Evolutionary conservation across 1,140 invertebrate species (phyloP).

Genomic region (Linepithema humile): DNA sequence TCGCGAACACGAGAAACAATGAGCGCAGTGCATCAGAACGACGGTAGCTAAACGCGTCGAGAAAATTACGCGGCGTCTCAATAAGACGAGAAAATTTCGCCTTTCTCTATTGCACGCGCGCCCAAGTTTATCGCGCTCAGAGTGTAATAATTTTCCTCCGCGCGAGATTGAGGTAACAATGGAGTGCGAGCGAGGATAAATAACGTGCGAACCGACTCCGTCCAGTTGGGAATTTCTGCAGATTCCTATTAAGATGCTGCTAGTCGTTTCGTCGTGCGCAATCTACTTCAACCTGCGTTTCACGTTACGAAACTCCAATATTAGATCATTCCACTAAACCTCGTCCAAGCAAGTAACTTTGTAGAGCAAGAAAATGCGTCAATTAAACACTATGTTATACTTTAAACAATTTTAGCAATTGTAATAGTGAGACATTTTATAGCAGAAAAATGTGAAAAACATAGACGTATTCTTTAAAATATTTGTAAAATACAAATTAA

Average conservation of each 20-base stretch:
- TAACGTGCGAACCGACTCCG: constrained; percentile 28
- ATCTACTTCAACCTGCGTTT: neutral
- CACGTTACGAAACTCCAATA: neutral
- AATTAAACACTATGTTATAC: no score
- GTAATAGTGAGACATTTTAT: no score
- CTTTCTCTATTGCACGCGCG: neutral
- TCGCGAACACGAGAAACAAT: constrained; percentile 8
- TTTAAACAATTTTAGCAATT: no score
- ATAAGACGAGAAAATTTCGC: constrained; percentile 61
- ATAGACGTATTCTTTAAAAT: no score
- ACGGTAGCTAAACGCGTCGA: neutral
- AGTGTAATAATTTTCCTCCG: constrained; percentile 48
- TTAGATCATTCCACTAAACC: neutral
- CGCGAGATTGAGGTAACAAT: constrained; percentile 46
- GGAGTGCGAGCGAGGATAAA: constrained; percentile 37
- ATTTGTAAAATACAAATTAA: no score
- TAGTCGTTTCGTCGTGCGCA: constrained; percentile 5
- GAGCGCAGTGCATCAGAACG: constrained; percentile 19
- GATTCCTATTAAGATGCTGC: constrained; percentile 43
- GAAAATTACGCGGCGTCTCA: constrained; percentile 61
- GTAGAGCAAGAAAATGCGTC: no score
- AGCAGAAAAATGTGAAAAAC: no score
- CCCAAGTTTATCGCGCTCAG: constrained; percentile 47
- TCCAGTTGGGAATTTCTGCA: constrained; percentile 29
- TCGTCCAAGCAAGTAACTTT: no score